Evolutionary conservation across 2,113 vertebrate genomes (phyloP).

Genomic region (Poecilia latipinna): DNA sequence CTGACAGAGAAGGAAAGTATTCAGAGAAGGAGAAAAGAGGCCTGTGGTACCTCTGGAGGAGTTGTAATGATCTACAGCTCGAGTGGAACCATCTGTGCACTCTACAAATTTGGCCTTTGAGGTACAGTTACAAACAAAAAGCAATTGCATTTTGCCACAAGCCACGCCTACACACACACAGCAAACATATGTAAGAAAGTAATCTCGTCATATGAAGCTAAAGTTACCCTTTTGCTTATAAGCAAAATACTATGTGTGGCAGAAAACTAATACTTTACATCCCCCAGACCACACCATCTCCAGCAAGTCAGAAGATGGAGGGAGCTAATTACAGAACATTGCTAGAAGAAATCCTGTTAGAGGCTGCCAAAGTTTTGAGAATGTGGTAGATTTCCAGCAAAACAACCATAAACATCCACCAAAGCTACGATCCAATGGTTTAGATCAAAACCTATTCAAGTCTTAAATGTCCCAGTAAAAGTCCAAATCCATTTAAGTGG

Average conservation of each 20-base stretch:
- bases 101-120: not conserved
- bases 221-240: not conserved
- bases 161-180: not conserved
- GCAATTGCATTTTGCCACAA: not conserved
- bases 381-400: not conserved
- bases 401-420: not conserved
- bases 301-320: not conserved
- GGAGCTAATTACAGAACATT: not conserved
- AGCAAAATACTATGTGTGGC: not conserved
- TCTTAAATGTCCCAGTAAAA: too few species aligned
- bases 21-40: not conserved
- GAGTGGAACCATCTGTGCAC: too few species aligned
- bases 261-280: not conserved
- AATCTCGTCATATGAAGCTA: too few species aligned
- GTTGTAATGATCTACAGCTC: not conserved
- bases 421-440: too few species aligned
- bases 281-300: not conserved
- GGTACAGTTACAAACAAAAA: too few species aligned
- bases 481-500: too few species aligned
- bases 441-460: too few species aligned
- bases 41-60: not conserved
- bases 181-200: not conserved
- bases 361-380: not conserved
- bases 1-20: not conserved
- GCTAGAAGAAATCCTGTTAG: not conserved